Evolutionary conservation across 2,888 invertebrate genomes (phyloP), one percentile per base, ranked within the genome.

Genomic region (Magallana nippona): DNA sequence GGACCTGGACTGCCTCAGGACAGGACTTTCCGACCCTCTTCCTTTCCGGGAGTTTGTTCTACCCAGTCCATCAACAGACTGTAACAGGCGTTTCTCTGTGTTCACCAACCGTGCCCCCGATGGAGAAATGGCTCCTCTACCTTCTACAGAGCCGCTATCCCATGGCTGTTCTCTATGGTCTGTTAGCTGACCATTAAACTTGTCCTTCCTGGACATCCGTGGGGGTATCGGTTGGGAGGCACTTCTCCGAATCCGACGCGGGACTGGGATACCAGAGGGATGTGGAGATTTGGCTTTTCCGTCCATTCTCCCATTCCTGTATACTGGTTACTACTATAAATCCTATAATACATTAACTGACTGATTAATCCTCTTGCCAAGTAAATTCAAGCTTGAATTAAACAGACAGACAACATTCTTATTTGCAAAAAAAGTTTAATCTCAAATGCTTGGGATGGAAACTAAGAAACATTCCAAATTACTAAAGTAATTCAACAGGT

Each of bases 221-320:
- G 71, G 71, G 19, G 71, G 27, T 22, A 71, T 71, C 27, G 71
- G 27, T 71, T 71, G 71, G 13, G 71, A 71, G 10, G 71, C 71
- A 71, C 71, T 71, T 32, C 71, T 71, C 15, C 71, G 71, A 71
- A 71, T 71, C 13, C 22, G 13, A 71, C 27, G 71, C 32, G 71
- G 71, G 71, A 71, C 32, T 71, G 71, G 71, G 32, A 71, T 71
- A 15, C 71, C 71, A 22, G 71, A 71, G 27, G 71, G 71, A 71
- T 71, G 71, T 13, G 71, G 27, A 27, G 71, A 71, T 27, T 71
- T 71, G 15, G 27, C 22, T 71, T 71, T 71, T 15, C 71, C 32
- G 32, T 71, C 71, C 71, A 71, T 71, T 32, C 27, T 71, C 32
- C 71, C 71, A 71, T 71, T 71, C 71, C 71, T 13, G 13, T 71